A percentile compares a stretch with the other conserved stretches of the same genome.
Conservation (phyloP, 2,888 invertebrate genomes). For the Coelopa pilipes region DNA sequence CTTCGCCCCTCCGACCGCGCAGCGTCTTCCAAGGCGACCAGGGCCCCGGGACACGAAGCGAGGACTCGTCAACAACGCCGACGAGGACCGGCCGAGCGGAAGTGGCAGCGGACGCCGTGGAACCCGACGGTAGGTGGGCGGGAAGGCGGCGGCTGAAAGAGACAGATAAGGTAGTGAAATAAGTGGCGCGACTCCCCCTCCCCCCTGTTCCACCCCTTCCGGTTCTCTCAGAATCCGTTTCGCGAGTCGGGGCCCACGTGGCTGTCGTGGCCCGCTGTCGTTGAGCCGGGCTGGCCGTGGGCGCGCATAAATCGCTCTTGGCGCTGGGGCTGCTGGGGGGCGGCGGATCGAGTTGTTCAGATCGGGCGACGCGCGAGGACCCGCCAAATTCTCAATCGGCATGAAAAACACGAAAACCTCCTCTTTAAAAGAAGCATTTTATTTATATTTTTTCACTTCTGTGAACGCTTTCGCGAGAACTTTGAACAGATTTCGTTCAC, state of each 20-base stretch:
- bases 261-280: background rate
- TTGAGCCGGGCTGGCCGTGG: no score
- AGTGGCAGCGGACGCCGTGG: conserved; percentile 24
- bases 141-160: background rate
- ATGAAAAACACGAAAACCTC: no score
- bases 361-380: no score
- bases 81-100: conserved; percentile 12
- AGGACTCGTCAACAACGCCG: background rate
- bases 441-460: no score
- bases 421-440: no score
- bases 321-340: no score
- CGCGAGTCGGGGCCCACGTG: no score
- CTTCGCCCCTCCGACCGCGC: background rate
- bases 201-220: background rate
- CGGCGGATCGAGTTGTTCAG: no score
- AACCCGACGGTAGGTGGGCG: conserved; percentile 17
- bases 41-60: background rate
- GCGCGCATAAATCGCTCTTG: no score
- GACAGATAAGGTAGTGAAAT: background rate
- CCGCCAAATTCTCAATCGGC: no score
- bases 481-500: no score
- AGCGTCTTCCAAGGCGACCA: conserved; percentile 19
- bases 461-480: no score
- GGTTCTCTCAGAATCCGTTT: background rate
- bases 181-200: background rate